Evolutionary conservation across 2,888 invertebrate species (phyloP), one percentile per base, ranked within the genome.

Genomic region (Pseudolycoriella hygida): DNA sequence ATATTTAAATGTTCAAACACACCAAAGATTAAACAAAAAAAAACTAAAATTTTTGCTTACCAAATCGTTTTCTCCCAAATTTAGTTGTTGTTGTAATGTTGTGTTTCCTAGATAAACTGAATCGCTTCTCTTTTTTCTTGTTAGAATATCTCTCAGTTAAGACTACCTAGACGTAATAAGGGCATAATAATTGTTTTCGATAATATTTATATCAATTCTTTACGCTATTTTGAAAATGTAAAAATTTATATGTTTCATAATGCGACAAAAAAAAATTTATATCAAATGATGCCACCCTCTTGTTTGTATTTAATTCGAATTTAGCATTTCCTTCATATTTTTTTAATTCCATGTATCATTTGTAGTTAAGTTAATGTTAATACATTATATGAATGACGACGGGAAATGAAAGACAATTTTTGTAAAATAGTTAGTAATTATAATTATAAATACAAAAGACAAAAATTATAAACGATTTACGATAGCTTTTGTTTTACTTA

Each of bases 361-460:
- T 34, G 34, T 34, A 34, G 34, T 34, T 34, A 34, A 34, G 34
- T 34, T 34, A 34, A 34, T 34, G 34, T 34, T 34, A 14, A 34
- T 14, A 34, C 5, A 34, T 14, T 25, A 8, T 25, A 25, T 25
- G 25, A 25, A 25, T 25, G 25, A 25, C 25, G 25, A 25, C 25
- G 25, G 15, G 15, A 34, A 34, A 34, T 14, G 34, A 34, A 34
- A 34, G 15, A 34, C 12, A 12, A 34, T 34, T 34, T 34, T 34
- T 34, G 34, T 34, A 34, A 34, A 34, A 34, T 34, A 34, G 34
- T 34, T 34, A 34, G 34, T 34, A 34, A 34, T 14, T 14, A 34
- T 14, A 34, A 34, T 14, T 14, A 34, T 14, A 12, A 34, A 34
- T 14, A 34, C 12, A 34, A 34, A 34, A 34, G 15, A 34, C 34